A percentile compares a stretch with the other conserved stretches of the same genome.
Evolutionary conservation across 2,113 vertebrate genomes (phyloP).

Genomic region (Microtus pennsylvanicus): DNA sequence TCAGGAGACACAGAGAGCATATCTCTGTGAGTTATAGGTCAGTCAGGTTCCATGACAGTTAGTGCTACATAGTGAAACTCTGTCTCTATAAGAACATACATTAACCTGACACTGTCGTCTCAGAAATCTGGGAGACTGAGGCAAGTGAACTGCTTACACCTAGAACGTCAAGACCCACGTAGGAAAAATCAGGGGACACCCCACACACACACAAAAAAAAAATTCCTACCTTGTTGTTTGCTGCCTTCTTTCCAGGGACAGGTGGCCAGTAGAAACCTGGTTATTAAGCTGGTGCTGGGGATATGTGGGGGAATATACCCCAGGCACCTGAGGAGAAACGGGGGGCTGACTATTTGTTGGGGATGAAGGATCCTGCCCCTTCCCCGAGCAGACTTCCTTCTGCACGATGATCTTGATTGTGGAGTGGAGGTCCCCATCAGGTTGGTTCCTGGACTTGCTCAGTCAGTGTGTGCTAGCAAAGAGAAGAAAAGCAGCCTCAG

Average conservation of each 20-base stretch:
- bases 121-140: neutral
- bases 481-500: neutral
- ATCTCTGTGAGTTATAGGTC: neutral
- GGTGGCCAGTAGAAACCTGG: neutral
- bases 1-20: neutral
- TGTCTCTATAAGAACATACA: neutral
- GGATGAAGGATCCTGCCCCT: too few relatives aligned
- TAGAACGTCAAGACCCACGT: neutral
- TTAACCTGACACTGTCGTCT: neutral
- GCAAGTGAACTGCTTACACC: neutral
- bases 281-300: slow-evolving; percentile 54
- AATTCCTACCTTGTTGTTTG: slow-evolving; percentile 8
- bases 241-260: neutral
- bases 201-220: neutral
- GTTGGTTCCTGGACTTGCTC: fast-evolving
- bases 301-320: fast-evolving
- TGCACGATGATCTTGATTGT: neutral
- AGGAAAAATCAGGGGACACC: too few relatives aligned
- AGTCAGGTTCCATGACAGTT: neutral
- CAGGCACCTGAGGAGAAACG: neutral
- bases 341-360: fast-evolving
- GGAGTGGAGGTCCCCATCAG: neutral
- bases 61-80: neutral
- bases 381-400: too few relatives aligned
- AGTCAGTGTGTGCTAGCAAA: neutral